Base-by-base conservation (phyloP, 2,797 vertebrate species). In the Trachurus trachurus region DNA sequence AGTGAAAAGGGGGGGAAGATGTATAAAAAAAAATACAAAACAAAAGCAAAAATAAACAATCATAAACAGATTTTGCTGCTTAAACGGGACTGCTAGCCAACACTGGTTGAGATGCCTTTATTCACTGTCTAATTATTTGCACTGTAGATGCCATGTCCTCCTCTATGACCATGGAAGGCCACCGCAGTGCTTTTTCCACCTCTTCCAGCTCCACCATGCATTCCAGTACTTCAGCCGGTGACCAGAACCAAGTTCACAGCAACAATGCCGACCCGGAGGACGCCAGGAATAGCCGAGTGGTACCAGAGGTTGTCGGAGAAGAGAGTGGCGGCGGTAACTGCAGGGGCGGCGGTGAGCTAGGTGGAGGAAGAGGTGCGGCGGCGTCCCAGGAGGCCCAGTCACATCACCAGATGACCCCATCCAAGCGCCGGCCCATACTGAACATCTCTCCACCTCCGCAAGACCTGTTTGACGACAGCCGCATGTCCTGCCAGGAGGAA, bases 111-210 rank as follows among this genome's bases (percentile, higher is more conserved):
- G 94, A 94, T 92, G 82, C 88, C 93, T 96, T 95, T 97, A 97
- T 96, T 99, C 89, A 99, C 96, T 96, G 90, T 96, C 93, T 92
- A 94, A 97, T 97, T 97, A 93, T 99, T 96, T 97, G 92, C 89
- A 97, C 97, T 95, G 94, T 98, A 99, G 98, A 99, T 99, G 98
- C 97, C 95, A 97, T 96, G 97, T 96, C 96, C 95, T 97, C 97
- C 95, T 96, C 97, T 96, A 96, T 97, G 97, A 97, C 97, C 96
- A 97, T 96, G 96, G 97, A 97, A 96, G 97, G 97, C 97, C 97
- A 96, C 96, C 96, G 97, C 96, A 98, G 96, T 97, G 97, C 97
- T 97, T 97, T 97, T 97, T 95, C 97, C 96, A 97, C 96, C 96
- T 97, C 96, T 95, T 97, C 97, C 97, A 97, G 96, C 94, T 96